A percentile compares a stretch with the other conserved stretches of the same genome.
These are phyloP conservation scores for Cyprinodon diabolis DNA, from an alignment of 2,797 vertebrate species.

Conservation along the genomic window DNA sequence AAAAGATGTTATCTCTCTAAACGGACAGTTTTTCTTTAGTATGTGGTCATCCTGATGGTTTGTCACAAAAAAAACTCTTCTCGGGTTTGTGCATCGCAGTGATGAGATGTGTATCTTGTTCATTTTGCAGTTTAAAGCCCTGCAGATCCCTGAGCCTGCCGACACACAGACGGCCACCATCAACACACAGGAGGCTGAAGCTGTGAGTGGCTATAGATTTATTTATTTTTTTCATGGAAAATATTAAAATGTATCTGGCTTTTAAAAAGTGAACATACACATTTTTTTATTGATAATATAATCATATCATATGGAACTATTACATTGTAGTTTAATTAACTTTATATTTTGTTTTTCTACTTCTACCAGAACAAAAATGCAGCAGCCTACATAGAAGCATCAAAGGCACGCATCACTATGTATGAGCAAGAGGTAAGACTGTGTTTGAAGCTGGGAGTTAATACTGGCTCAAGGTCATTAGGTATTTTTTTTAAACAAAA, in stretches of 20 bases:
- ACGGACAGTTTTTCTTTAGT: neutral
- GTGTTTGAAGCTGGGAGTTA: neutral
- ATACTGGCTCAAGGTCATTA: neutral
- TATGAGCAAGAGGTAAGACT: conserved; percentile 79
- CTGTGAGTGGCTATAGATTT: conserved; percentile 82
- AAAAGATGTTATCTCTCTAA: neutral
- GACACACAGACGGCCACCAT: conserved; percentile 86
- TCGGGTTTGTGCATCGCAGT: neutral
- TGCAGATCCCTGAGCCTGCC: conserved; percentile 87
- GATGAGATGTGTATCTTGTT: conserved; percentile 21
- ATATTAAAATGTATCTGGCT: neutral
- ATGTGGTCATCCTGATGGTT: neutral
- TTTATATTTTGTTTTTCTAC: neutral
- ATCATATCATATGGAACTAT: too few species aligned
- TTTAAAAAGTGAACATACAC: neutral
- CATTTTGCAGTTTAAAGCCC: conserved; percentile 82
- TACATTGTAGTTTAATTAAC: neutral
- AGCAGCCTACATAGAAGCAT: conserved; percentile 79
- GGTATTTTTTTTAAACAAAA: neutral
- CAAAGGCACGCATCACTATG: conserved; percentile 83
- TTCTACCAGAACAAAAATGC: conserved; percentile 58
- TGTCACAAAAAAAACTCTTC: neutral
- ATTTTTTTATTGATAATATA: too few species aligned
- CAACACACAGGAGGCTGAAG: conserved; percentile 85
- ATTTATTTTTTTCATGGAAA: neutral